Evolutionary conservation across 2,113 vertebrate genomes (phyloP).

Genomic region (Galemys pyrenaicus): DNA sequence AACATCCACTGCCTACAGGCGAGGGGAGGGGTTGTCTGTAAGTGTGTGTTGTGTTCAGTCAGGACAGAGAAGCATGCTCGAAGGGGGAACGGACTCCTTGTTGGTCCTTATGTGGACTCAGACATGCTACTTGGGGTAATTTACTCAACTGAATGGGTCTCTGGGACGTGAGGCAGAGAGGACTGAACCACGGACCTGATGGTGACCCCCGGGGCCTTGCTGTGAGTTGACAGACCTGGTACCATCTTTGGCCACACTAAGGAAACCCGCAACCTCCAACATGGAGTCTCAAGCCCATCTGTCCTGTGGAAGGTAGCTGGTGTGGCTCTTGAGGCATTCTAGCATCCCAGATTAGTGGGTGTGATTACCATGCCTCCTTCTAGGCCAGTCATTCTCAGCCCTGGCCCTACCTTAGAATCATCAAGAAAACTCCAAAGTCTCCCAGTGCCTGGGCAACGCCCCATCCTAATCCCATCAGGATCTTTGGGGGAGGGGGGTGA

Average conservation of each 20-base stretch:
- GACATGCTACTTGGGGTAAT: background rate
- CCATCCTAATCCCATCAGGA: background rate
- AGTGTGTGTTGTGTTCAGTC: background rate
- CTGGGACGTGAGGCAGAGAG: background rate
- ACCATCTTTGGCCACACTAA: background rate
- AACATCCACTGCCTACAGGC: background rate
- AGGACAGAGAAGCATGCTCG: background rate
- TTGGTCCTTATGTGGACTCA: background rate
- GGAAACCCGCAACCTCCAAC: background rate
- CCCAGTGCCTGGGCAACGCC: background rate
- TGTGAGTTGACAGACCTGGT: background rate
- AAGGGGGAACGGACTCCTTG: background rate
- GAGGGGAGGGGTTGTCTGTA: background rate
- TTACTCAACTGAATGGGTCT: background rate
- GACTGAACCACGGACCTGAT: background rate
- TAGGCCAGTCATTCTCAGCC: background rate
- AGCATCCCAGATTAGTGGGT: background rate
- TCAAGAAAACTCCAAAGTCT: no score
- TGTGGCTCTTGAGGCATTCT: rapidly evolving
- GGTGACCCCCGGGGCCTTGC: background rate
- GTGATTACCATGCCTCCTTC: background rate
- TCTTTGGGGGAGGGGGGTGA: background rate
- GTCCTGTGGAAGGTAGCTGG: background rate
- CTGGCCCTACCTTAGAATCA: rapidly evolving
- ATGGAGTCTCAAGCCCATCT: background rate